Evolutionary conservation across 2,888 invertebrate genomes (phyloP), one percentile per base, ranked within the genome.

Genomic region (Lasius platythorax): DNA sequence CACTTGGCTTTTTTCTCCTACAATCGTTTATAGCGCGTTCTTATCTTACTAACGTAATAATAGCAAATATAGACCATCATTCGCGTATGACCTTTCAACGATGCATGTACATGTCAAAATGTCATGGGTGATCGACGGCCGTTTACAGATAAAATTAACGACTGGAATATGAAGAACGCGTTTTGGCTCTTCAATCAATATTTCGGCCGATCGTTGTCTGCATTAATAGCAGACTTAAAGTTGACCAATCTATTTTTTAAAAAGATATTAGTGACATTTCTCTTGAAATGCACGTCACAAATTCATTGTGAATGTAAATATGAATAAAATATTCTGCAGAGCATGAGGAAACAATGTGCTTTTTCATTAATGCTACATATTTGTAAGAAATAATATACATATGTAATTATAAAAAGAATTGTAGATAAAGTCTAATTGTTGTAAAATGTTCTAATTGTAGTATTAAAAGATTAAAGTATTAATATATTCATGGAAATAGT

Each of bases 101-200:
- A 50, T 18, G 23, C 79, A 63, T 18, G 18, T 84, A 28, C 67
- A 30, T 43, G 78, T 78, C 75, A 58, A 68, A 43, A 61, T 63
- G 73, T 76, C 64, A 53, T 30, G 64, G 28, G 9, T 67, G 84
- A 76, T 23, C 66, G 87, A 86, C 78, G 67, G 33, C 64, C 28
- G 82, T 82, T 82, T 83, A 78, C 63, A 53, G 58, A 87, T 75
- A 33, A 63, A 82, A 88, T 87, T 84, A 86, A 9, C 56, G 56
- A 70, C 53, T 40, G 50, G 11, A 2, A 46, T 61, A 46, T 43
- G 43, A 66, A 73, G 46, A 46, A 43, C 18, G 53, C 11, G 40
- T 63, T 67, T 79, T 63, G 50, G 43, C 8, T 23, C 15, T 43
- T 33, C 58, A 40, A 70, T 72, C 61, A 79, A 70, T 46, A 11